Conservation (phyloP, 2,888 invertebrate species). For the Lissocephala sabroskyi region DNA sequence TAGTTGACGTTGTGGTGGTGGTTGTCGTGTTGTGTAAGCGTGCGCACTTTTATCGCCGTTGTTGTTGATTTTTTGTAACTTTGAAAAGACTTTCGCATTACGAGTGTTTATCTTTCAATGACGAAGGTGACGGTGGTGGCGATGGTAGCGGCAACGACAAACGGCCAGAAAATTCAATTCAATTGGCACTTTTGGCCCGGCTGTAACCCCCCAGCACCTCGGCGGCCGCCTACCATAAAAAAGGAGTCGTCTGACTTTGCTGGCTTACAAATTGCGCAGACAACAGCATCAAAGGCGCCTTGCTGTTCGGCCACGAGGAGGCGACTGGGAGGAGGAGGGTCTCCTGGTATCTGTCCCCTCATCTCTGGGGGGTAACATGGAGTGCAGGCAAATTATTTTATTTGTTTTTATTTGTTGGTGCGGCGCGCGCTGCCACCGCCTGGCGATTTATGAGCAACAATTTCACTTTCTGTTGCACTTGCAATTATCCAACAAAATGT, state of each 20-base stretch:
- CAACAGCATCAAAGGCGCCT: constrained; percentile 1
- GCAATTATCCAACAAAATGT: constrained; percentile 19
- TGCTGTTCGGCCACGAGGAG: constrained; percentile 1
- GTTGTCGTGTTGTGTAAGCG: constrained; percentile 6
- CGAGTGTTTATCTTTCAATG: constrained; percentile 52
- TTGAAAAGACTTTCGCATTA: constrained; percentile 56
- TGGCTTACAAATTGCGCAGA: constrained; percentile 11
- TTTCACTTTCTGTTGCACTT: constrained; percentile 47
- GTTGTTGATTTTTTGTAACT: constrained; percentile 9
- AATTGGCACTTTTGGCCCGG: constrained; percentile 57
- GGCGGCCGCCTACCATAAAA: too few species aligned
- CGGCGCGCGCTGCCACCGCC: constrained; percentile 10
- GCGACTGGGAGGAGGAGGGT: not conserved
- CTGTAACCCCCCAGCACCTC: constrained; percentile 54
- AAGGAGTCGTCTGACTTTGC: constrained; percentile 37
- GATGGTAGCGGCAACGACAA: constrained; percentile 14
- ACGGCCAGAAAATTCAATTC: constrained; percentile 31
- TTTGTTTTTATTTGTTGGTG: constrained; percentile 27
- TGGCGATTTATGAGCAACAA: constrained; percentile 36
- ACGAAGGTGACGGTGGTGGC: constrained; percentile 15
- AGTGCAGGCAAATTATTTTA: constrained; percentile 36
- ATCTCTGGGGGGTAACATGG: too few species aligned
- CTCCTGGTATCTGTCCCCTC: too few species aligned
- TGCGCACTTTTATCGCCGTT: constrained; percentile 14
- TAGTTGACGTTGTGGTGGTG: not conserved